These are phyloP conservation scores for Thaleichthys pacificus DNA, from an alignment of 2,797 vertebrate genomes.

Conservation along the genomic window DNA sequence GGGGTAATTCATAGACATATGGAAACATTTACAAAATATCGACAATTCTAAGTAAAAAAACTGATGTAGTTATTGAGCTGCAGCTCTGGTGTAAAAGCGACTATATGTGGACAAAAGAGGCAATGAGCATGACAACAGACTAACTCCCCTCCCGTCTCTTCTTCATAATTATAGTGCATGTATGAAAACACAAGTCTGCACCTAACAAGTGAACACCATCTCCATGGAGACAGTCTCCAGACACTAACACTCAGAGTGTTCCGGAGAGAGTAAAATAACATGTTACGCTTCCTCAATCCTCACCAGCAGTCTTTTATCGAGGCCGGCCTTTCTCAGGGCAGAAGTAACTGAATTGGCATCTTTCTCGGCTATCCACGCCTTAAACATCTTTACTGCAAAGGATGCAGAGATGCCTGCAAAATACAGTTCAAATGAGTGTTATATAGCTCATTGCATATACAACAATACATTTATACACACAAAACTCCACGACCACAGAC, in stretches of 20 bases:
- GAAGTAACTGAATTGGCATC: conserved; percentile 90
- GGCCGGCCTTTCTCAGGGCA: conserved; percentile 87
- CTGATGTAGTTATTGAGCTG: neutral
- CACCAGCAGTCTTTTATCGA: conserved; percentile 90
- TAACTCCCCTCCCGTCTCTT: neutral
- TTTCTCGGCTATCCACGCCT: conserved; percentile 92
- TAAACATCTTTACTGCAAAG: conserved; percentile 92
- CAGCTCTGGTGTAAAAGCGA: too few species aligned
- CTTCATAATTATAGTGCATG: neutral
- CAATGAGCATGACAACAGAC: neutral
- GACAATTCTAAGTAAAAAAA: too few species aligned
- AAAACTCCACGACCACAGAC: neutral
- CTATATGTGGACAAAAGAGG: neutral
- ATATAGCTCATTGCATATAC: neutral
- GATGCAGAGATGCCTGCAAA: conserved; percentile 84
- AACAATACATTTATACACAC: neutral
- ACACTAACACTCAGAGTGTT: neutral
- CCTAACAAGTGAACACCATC: conserved; percentile 8
- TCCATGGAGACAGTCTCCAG: conserved; percentile 4
- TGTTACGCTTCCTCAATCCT: conserved; percentile 47
- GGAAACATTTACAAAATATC: too few species aligned
- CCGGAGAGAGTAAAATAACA: too few species aligned
- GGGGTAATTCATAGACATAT: too few species aligned
- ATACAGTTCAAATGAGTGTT: neutral
- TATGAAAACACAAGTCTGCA: neutral